These are phyloP conservation scores for Huso huso DNA, from an alignment of 2,797 vertebrate species.

Conservation along the genomic window DNA sequence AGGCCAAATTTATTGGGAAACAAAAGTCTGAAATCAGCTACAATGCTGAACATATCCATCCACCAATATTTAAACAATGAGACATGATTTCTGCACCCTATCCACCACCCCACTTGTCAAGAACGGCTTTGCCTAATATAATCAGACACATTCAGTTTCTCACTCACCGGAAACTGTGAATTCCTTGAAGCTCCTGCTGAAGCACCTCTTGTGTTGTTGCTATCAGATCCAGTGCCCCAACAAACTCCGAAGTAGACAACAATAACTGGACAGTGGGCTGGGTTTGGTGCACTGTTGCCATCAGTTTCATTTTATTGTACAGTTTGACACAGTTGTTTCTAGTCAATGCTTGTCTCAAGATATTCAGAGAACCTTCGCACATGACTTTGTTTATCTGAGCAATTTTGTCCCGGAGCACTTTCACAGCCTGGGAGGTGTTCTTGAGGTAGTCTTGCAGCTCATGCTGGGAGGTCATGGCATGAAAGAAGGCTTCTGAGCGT, in stretches of 20 bases:
- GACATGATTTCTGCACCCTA: no score
- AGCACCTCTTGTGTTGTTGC: constrained; percentile 94
- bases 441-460: constrained; percentile 93
- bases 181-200: constrained; percentile 93
- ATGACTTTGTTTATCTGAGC: constrained; percentile 79
- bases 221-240: constrained; percentile 94
- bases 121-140: no score
- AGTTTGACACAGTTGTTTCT: constrained; percentile 84
- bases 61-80: no score
- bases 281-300: constrained; percentile 96
- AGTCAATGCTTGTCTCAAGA: constrained; percentile 73
- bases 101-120: no score
- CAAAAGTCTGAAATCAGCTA: no score
- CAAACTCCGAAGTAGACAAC: constrained; percentile 89
- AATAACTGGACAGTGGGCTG: constrained; percentile 96
- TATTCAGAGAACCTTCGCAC: constrained; percentile 82
- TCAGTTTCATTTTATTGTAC: constrained; percentile 90
- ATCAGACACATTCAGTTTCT: no score
- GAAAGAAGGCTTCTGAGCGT: constrained; percentile 95
- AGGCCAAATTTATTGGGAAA: no score
- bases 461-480: constrained; percentile 97
- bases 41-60: no score
- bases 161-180: constrained; percentile 83
- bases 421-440: constrained; percentile 82
- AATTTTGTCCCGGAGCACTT: constrained; percentile 79